Percentiles rank a stretch among this genome's conserved stretches.
phyloP scores from a whole-genome alignment of 92 coral and sea anemone genomes.

The Ricordea florida region DNA sequence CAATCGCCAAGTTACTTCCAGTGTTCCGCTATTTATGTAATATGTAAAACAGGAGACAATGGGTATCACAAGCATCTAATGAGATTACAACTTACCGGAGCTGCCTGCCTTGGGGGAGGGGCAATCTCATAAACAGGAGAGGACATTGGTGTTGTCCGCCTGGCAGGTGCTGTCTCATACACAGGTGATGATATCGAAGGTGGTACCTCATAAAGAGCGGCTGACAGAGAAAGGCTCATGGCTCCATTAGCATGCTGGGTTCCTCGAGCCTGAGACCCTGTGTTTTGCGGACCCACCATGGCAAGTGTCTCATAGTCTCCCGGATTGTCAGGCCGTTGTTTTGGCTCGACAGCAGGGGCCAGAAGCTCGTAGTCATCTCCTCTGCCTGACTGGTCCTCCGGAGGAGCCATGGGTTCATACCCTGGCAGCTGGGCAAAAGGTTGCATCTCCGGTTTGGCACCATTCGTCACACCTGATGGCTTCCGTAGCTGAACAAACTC shows the following conservation, averaged over 20 bases:
- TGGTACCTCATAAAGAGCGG: constrained; percentile 85
- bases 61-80: too few relatives aligned
- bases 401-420: constrained; percentile 72
- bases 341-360: constrained; percentile 1
- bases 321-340: neutral
- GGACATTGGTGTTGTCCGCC: constrained; percentile 25
- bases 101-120: constrained; percentile 74
- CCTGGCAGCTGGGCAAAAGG: constrained; percentile 76
- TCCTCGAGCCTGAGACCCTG: constrained; percentile 26
- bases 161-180: constrained; percentile 85
- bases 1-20: too few relatives aligned
- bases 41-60: too few relatives aligned
- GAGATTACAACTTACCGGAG: constrained; percentile 48
- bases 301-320: constrained; percentile 49
- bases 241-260: neutral
- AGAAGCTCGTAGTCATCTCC: constrained; percentile 50
- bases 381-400: too few relatives aligned
- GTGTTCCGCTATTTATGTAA: too few relatives aligned
- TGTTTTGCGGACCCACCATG: constrained; percentile 12
- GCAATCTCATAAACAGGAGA: constrained; percentile 71
- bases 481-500: constrained; percentile 37
- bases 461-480: neutral
- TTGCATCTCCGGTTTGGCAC: constrained; percentile 52
- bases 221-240: constrained; percentile 33
- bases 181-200: constrained; percentile 29